phyloP scores from a whole-genome alignment of 2,888 invertebrate genomes.

The Apodemia zela region DNA sequence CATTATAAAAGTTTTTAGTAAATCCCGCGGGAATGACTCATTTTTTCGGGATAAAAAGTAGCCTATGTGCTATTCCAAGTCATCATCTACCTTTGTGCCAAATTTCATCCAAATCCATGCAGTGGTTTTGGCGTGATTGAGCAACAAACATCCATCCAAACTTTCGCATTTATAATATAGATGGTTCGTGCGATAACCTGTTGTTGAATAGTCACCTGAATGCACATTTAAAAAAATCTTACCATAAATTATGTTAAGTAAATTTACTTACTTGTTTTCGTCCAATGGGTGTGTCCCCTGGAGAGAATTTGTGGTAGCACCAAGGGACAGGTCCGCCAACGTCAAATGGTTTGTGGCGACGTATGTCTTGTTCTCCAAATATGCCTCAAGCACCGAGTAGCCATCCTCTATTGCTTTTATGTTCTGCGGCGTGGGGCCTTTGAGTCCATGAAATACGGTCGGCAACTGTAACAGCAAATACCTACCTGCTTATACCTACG shows the following conservation, averaged over 20 bases:
- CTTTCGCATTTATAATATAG: too few species aligned
- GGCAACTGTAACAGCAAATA: slow-evolving; percentile 30
- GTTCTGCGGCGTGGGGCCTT: slow-evolving; percentile 22
- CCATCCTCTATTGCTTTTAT: slow-evolving; percentile 37
- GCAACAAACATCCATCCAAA: too few species aligned
- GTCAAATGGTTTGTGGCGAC: slow-evolving; percentile 42
- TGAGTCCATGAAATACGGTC: slow-evolving; percentile 19
- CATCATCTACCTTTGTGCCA: too few species aligned
- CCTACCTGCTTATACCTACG: not conserved
- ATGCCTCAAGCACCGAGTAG: slow-evolving; percentile 42
- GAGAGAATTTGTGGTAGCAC: slow-evolving; percentile 38
- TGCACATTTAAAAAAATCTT: too few species aligned
- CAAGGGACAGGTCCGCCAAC: slow-evolving; percentile 45
- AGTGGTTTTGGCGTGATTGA: too few species aligned
- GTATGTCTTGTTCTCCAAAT: slow-evolving; percentile 35
- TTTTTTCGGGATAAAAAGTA: too few species aligned
- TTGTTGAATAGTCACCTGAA: too few species aligned
- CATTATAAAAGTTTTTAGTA: too few species aligned
- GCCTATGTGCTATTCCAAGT: too few species aligned
- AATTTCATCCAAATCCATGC: too few species aligned
- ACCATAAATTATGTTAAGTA: not conserved
- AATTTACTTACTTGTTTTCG: slow-evolving; percentile 34
- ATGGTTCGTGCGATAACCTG: too few species aligned
- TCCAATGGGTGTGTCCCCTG: slow-evolving; percentile 37
- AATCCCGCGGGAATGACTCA: too few species aligned